A percentile compares a stretch with the other conserved stretches of the same genome.
Evolutionary conservation across 2,797 vertebrate species (phyloP).

Genomic region (Coracias cyanogaster): DNA sequence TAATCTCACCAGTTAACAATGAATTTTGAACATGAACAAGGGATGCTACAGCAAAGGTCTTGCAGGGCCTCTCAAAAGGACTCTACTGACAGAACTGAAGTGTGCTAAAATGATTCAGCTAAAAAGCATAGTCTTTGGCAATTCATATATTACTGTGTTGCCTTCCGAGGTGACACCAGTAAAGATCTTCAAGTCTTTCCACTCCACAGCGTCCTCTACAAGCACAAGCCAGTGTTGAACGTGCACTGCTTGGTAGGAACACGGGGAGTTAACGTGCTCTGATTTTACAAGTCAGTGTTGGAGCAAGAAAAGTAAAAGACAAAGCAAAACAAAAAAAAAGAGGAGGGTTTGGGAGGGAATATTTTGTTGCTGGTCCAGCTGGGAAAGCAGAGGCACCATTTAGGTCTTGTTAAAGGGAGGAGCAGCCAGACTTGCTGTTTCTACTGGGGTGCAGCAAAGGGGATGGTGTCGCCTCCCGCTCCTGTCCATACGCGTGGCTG

Average conservation of each 20-base stretch:
- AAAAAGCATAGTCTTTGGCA: not conserved
- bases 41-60: not conserved
- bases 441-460: not conserved
- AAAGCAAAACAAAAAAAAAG: not conserved
- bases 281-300: not conserved
- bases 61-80: not conserved
- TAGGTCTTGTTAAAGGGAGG: not conserved
- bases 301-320: not conserved
- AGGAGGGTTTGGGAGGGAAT: fast-evolving
- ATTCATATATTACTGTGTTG: not conserved
- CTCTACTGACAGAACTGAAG: not conserved
- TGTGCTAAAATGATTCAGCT: not conserved
- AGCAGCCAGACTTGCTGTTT: not conserved
- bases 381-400: not conserved
- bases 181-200: not conserved
- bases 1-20: not conserved
- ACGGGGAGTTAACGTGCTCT: not conserved
- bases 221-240: not conserved
- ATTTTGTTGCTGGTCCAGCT: not conserved
- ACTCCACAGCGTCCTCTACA: not conserved
- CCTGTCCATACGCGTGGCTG: not conserved
- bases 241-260: not conserved
- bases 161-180: not conserved
- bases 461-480: not conserved
- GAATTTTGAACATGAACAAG: not conserved